Percentiles rank a stretch among this genome's conserved stretches.
Evolutionary conservation across 2,888 invertebrate genomes (phyloP).

Genomic region (Cephalotes varians): DNA sequence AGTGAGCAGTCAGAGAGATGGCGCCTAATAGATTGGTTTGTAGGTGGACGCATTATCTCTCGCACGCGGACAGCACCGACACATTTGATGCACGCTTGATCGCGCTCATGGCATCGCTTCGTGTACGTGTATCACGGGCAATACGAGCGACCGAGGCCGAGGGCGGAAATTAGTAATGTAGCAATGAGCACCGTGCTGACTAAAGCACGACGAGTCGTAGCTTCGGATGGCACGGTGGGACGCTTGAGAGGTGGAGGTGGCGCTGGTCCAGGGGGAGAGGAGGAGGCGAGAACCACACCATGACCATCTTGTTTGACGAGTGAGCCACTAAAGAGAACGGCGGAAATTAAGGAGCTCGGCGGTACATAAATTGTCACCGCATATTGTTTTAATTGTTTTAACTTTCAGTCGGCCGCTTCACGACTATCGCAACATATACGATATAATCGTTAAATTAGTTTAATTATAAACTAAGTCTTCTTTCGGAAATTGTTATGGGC

Average conservation of each 20-base stretch:
- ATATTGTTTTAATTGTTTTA: slow-evolving; percentile 40
- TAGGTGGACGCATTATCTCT: slow-evolving; percentile 85
- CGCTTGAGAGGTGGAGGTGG: slow-evolving; percentile 43
- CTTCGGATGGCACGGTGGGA: slow-evolving; percentile 62
- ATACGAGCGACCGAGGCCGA: slow-evolving; percentile 68
- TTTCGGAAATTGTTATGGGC: slow-evolving; percentile 7
- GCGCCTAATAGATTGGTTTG: slow-evolving; percentile 86
- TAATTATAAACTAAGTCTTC: slow-evolving; percentile 18
- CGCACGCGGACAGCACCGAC: slow-evolving; percentile 70
- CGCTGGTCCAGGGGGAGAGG: slow-evolving; percentile 12
- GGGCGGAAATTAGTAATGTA: slow-evolving; percentile 85
- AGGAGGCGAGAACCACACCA: slow-evolving; percentile 32
- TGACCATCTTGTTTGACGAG: slow-evolving; percentile 71
- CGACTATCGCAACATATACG: background rate
- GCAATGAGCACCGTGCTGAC: slow-evolving; percentile 81
- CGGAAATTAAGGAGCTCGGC: slow-evolving; percentile 55
- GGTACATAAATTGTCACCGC: slow-evolving; percentile 23
- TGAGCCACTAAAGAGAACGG: slow-evolving; percentile 59
- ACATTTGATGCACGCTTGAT: slow-evolving; percentile 61
- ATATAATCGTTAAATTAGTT: slow-evolving; percentile 20
- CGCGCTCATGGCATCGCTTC: slow-evolving; percentile 57
- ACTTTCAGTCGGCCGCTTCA: slow-evolving; percentile 1
- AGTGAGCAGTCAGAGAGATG: slow-evolving; percentile 85
- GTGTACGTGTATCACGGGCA: slow-evolving; percentile 55
- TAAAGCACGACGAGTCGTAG: slow-evolving; percentile 70